Conservation (phyloP, 2,888 invertebrate species). For the Sabatieria punctata region DNA sequence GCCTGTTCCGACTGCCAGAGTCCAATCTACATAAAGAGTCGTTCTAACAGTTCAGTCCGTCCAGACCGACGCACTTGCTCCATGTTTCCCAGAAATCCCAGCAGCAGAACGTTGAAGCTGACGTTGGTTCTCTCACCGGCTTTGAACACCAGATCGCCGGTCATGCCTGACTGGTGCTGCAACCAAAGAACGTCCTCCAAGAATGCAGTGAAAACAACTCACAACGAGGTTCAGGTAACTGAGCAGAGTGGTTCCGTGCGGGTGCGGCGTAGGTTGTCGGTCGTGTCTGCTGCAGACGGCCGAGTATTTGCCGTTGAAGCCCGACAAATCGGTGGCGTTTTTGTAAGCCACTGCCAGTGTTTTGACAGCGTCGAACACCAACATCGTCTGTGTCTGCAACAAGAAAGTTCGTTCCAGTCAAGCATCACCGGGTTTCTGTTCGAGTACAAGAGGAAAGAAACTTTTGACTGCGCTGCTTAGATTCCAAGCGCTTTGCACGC, state of each 20-base stretch:
- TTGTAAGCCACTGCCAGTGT: conserved; percentile 16
- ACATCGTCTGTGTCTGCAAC: conserved; percentile 18
- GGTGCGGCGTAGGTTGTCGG: conserved; percentile 15
- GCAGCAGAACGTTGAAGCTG: conserved; percentile 24
- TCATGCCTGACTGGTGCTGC: background rate
- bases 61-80: conserved; percentile 18
- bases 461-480: too few relatives aligned
- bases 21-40: too few relatives aligned
- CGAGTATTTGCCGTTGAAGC: background rate
- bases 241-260: conserved; percentile 18
- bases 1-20: too few relatives aligned
- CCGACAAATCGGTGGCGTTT: too few relatives aligned
- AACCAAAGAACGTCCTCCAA: too few relatives aligned
- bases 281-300: background rate
- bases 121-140: conserved; percentile 17
- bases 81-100: conserved; percentile 25
- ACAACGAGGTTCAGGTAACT: conserved; percentile 16
- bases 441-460: background rate
- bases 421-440: too few relatives aligned
- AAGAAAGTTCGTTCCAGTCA: background rate
- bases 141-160: background rate
- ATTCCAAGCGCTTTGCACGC: too few relatives aligned
- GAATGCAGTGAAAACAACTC: background rate
- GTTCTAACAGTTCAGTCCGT: too few relatives aligned
- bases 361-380: conserved; percentile 20